Evolutionary conservation across 2,113 vertebrate species (phyloP).

Genomic region (Porphyrio hochstetteri): DNA sequence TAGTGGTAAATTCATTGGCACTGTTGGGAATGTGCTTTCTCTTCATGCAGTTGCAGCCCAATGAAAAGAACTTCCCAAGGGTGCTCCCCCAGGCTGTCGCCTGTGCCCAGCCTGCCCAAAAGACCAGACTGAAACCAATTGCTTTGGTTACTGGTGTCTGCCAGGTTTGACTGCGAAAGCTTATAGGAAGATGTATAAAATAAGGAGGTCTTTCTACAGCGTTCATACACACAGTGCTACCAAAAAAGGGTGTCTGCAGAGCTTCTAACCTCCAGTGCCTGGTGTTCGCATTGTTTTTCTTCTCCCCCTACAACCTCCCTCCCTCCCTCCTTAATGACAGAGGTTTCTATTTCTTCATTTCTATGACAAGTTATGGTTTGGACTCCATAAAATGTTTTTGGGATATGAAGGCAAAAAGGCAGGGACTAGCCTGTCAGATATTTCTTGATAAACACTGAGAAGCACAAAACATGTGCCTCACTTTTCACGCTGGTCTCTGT

Average conservation of each 20-base stretch:
- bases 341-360: background rate
- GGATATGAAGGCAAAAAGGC: background rate
- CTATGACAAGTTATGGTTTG: background rate
- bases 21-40: background rate
- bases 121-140: background rate
- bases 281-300: background rate
- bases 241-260: background rate
- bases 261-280: background rate
- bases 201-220: background rate
- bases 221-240: background rate
- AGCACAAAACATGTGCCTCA: background rate
- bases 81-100: background rate
- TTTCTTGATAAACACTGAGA: background rate
- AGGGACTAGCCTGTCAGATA: background rate
- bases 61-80: background rate
- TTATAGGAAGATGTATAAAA: background rate
- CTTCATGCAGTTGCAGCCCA: background rate
- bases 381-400: background rate
- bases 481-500: background rate
- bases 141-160: background rate
- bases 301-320: accelerated
- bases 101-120: background rate
- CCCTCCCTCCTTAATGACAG: background rate
- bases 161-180: background rate
- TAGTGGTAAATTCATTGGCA: conserved; percentile 7